Percentiles rank a stretch among this genome's conserved stretches.
These are phyloP conservation scores for Drosophila rhopaloa DNA, from an alignment of 1,140 invertebrate genomes.

Conservation along the genomic window DNA sequence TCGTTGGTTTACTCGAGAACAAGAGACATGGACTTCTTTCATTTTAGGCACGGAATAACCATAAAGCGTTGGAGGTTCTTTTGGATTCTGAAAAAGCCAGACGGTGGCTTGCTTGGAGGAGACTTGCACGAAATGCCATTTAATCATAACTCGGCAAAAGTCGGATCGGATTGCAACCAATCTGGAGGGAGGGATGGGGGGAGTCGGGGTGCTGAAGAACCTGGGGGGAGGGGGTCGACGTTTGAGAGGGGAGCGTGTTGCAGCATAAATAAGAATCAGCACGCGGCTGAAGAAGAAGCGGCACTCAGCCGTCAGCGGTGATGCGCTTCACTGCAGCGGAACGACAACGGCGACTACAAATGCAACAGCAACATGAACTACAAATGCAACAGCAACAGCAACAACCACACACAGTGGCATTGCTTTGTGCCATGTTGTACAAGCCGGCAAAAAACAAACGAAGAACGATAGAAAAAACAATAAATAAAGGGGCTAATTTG, in stretches of 20 bases:
- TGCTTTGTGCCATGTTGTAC: conserved; percentile 40
- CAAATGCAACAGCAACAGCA: conserved; percentile 9
- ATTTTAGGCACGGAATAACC: conserved; percentile 58
- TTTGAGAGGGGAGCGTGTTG: conserved; percentile 37
- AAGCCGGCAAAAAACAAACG: conserved; percentile 39
- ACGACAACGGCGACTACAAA: conserved; percentile 41
- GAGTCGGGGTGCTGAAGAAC: not conserved
- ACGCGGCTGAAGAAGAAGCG: conserved; percentile 49
- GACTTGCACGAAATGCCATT: conserved; percentile 71
- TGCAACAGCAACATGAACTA: not conserved
- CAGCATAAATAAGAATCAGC: conserved; percentile 73
- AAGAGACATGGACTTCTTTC: conserved; percentile 43
- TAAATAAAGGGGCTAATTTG: conserved; percentile 12
- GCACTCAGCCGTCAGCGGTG: conserved; percentile 50
- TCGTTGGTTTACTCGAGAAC: conserved; percentile 17
- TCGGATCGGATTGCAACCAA: conserved; percentile 57
- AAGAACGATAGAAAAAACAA: conserved; percentile 25
- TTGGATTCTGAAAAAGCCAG: not conserved
- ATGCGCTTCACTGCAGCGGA: conserved; percentile 79
- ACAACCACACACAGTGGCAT: conserved; percentile 26
- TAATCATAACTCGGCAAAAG: conserved; percentile 68
- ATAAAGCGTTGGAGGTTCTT: conserved; percentile 44
- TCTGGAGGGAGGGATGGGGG: not conserved
- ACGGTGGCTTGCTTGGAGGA: not conserved
- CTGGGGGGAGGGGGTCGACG: conserved; percentile 1